Percentiles rank a stretch among this genome's conserved stretches.
Conservation (phyloP, 2,888 invertebrate species). For the Microctonus aethiopoides region DNA sequence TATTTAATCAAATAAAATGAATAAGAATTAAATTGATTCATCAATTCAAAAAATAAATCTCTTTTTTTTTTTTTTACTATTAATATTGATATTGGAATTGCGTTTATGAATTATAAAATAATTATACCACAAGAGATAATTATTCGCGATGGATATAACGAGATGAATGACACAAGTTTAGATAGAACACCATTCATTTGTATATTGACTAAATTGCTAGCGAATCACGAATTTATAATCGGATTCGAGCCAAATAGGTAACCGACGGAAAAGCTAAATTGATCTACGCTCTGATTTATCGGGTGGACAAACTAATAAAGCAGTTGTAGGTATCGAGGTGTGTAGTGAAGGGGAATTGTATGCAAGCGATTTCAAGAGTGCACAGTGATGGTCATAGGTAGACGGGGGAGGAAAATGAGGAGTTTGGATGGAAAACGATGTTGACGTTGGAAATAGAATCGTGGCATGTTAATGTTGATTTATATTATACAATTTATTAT, state of each 20-base stretch:
- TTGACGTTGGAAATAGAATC: conserved; percentile 30
- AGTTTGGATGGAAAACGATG: conserved; percentile 22
- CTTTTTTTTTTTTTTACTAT: too few relatives aligned
- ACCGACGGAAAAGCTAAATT: conserved; percentile 60
- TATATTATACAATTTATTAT: conserved; percentile 23
- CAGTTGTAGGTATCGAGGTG: conserved; percentile 5
- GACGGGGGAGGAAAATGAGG: neutral
- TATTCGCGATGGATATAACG: neutral
- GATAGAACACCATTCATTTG: conserved; percentile 12
- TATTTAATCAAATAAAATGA: too few relatives aligned
- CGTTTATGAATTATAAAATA: neutral
- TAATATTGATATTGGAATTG: too few relatives aligned
- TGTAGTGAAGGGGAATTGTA: neutral
- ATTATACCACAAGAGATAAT: neutral
- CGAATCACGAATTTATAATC: conserved; percentile 36
- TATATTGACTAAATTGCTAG: conserved; percentile 27
- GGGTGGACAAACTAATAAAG: conserved; percentile 59
- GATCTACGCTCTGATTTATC: conserved; percentile 63
- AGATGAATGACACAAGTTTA: neutral
- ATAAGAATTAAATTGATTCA: too few relatives aligned
- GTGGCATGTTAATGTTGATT: conserved; percentile 34
- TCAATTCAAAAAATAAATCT: too few relatives aligned
- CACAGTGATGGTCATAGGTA: neutral
- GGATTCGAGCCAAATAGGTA: conserved; percentile 41
- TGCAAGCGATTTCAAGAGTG: neutral